phyloP scores from a whole-genome alignment of 2,888 invertebrate genomes.

The Oxycera nigricornis region DNA sequence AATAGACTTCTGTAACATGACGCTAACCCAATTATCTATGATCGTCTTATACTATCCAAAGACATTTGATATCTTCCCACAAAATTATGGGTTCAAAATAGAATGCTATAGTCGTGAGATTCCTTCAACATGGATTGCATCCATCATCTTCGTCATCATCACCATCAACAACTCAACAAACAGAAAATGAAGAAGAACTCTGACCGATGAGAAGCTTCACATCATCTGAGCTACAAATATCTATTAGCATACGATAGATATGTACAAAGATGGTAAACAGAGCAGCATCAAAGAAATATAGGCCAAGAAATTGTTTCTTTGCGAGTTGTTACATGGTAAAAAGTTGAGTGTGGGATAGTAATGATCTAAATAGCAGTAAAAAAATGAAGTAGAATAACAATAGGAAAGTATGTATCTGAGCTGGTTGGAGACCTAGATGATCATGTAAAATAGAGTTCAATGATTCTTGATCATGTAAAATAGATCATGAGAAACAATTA shows the following conservation, averaged over 20 bases:
- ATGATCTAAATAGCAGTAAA: too few relatives aligned
- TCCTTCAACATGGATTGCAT: too few relatives aligned
- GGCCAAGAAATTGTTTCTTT: neutral
- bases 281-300: neutral
- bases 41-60: neutral
- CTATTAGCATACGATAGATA: neutral
- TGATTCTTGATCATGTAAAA: neutral
- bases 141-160: neutral
- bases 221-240: neutral
- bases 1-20: too few relatives aligned
- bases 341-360: too few relatives aligned
- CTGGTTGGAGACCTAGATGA: neutral
- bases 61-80: conserved; percentile 11
- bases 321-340: neutral
- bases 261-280: neutral
- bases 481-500: neutral
- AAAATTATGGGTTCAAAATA: conserved; percentile 18
- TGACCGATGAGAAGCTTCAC: too few relatives aligned
- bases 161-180: neutral
- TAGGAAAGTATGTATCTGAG: neutral
- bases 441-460: neutral
- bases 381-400: neutral
- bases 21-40: neutral
- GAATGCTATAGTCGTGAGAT: conserved; percentile 26
- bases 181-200: neutral